Percentiles rank a stretch among this genome's conserved stretches.
Conservation (phyloP, 2,113 vertebrate genomes). For the Phycodurus eques region DNA sequence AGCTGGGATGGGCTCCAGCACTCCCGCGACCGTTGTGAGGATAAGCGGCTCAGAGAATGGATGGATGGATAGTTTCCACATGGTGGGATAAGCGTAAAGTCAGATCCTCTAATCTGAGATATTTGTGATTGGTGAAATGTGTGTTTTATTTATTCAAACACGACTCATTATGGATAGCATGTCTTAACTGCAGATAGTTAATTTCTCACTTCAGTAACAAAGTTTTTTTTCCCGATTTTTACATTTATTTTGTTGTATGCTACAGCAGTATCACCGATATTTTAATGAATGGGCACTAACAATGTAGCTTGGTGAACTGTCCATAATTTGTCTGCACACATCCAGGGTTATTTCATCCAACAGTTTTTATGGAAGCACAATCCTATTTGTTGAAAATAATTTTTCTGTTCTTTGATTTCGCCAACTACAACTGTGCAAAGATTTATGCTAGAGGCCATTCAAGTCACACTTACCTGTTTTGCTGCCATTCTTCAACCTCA, state of each 20-base stretch:
- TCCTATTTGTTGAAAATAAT: slow-evolving; percentile 19
- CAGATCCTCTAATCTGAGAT: not conserved
- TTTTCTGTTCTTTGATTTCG: slow-evolving; percentile 6
- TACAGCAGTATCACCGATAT: slow-evolving; percentile 12
- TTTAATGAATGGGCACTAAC: slow-evolving; percentile 14
- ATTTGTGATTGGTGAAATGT: no score
- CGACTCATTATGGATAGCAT: not conserved
- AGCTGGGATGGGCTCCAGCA: no score
- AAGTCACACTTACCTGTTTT: slow-evolving; percentile 26
- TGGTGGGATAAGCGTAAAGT: not conserved
- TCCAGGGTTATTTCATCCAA: slow-evolving; percentile 12
- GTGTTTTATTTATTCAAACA: not conserved
- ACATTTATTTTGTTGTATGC: not conserved
- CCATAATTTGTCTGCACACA: slow-evolving; percentile 23
- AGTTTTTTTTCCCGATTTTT: not conserved
- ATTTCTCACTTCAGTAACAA: not conserved
- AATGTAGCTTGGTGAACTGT: slow-evolving; percentile 33
- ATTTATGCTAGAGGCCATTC: slow-evolving; percentile 17
- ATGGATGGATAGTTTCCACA: not conserved
- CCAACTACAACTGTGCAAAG: slow-evolving; percentile 11
- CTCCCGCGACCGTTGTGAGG: no score
- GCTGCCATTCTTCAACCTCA: slow-evolving; percentile 18
- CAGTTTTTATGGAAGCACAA: slow-evolving; percentile 14
- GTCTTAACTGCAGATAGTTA: not conserved
- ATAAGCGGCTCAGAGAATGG: no score